Conservation (phyloP, 2,888 invertebrate genomes). For the Melikaiella ostensackeni region DNA sequence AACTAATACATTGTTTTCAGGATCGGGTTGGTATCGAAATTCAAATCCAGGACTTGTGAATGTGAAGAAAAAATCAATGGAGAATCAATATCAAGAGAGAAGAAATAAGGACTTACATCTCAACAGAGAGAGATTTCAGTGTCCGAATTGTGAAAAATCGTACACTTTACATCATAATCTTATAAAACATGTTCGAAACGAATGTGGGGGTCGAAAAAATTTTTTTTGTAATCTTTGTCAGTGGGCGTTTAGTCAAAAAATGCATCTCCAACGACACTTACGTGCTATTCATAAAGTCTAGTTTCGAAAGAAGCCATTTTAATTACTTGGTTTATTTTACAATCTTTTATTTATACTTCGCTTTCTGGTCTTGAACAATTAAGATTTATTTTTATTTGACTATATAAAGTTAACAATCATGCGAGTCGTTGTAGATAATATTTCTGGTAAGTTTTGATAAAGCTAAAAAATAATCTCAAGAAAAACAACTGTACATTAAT, state of each 20-base stretch:
- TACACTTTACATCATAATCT: conserved; percentile 68
- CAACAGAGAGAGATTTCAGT: conserved; percentile 43
- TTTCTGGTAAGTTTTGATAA: background rate
- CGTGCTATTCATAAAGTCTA: conserved; percentile 68
- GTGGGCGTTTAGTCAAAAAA: conserved; percentile 72
- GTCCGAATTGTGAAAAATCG: conserved; percentile 64
- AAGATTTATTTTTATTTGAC: too few species aligned
- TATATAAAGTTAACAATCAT: background rate
- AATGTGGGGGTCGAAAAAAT: conserved; percentile 73
- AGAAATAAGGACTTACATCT: background rate
- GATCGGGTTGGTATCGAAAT: background rate
- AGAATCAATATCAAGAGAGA: background rate
- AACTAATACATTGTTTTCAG: background rate
- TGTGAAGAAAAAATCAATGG: background rate
- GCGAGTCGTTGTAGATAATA: background rate
- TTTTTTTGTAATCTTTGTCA: conserved; percentile 72
- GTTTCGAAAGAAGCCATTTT: too few species aligned
- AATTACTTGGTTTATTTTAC: too few species aligned
- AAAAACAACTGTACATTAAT: background rate
- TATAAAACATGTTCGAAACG: conserved; percentile 71
- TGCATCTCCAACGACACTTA: conserved; percentile 71
- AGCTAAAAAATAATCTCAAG: too few species aligned
- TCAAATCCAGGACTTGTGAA: background rate
- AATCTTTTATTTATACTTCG: background rate
- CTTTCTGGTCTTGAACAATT: too few species aligned